phyloP scores from a whole-genome alignment of 2,888 invertebrate species.

The Temnothorax rugatulus region DNA sequence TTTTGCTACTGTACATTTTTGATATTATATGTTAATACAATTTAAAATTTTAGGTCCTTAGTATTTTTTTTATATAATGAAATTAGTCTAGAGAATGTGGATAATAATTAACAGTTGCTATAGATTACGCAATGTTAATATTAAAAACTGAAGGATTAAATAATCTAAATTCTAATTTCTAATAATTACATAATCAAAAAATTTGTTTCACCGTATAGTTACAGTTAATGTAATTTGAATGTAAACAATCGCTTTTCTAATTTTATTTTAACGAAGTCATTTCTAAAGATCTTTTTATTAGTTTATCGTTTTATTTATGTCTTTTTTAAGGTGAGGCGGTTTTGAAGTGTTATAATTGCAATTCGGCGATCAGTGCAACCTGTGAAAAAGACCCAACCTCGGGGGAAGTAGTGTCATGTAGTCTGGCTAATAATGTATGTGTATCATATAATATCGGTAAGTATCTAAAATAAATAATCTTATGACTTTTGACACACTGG shows the following conservation, averaged over 20 bases:
- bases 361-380: too few species aligned
- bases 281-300: not conserved
- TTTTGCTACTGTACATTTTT: not conserved
- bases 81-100: not conserved
- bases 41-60: not conserved
- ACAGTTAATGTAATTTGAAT: not conserved
- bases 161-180: not conserved
- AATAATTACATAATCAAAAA: not conserved
- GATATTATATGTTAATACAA: not conserved
- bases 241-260: not conserved
- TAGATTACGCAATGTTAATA: not conserved
- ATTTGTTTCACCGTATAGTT: not conserved
- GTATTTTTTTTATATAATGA: not conserved
- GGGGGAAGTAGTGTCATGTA: too few species aligned
- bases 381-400: not conserved
- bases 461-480: not conserved
- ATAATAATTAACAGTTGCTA: not conserved
- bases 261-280: not conserved
- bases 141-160: not conserved
- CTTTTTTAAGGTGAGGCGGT: not conserved
- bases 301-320: not conserved
- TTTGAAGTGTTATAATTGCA: not conserved
- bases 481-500: not conserved
- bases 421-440: not conserved
- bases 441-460: not conserved